Evolutionary conservation across 2,888 invertebrate species (phyloP), one percentile per base, ranked within the genome.

Genomic region (Embidobia sp.): DNA sequence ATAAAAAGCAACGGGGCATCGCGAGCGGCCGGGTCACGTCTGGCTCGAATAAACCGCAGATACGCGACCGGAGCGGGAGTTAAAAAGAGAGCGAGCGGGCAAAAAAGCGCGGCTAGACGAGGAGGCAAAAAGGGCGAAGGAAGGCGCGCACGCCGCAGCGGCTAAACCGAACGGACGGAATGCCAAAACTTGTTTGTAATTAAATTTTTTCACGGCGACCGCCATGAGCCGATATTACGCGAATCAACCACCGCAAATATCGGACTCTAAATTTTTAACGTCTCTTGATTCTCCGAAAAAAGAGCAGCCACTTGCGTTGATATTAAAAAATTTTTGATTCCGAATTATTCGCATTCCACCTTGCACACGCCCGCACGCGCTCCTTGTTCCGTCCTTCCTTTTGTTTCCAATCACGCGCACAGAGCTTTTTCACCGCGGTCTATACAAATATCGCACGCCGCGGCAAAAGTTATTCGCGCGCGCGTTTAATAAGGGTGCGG

Each of bases 121-220:
- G 37, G 11, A 13, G 10, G n/a, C 19, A 46, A 59, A 59, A 64
- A 53, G 6, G 40, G n/a, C 31, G 35, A 61, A 72, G 49, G 35
- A 80, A 79, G 79, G 80, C 80, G 78, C 78, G 81, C 79, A 80
- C 78, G 79, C 75, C 78, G 80, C 22, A 22, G 6, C n/a, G 81
- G 84, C 84, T 87, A 85, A 87, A 85, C 86, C 85, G 84, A 88
- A 88, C 88, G 87, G 89, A 89, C 86, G 89, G 89, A 89, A 89
- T 89, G 89, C 88, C 88, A 88, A 88, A 89, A 89, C 88, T 89
- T 89, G 89, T 88, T 87, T 88, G 86, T 89, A 89, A 89, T 89
- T 88, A 89, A 89, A 89, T 89, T 89, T 87, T 88, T 88, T 85
- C 82, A 83, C 84, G 75, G 79, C 63, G 64, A 78, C 73, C 76